These are phyloP conservation scores for Lepidurus apus DNA, from an alignment of 1,140 invertebrate genomes.

Conservation along the genomic window DNA sequence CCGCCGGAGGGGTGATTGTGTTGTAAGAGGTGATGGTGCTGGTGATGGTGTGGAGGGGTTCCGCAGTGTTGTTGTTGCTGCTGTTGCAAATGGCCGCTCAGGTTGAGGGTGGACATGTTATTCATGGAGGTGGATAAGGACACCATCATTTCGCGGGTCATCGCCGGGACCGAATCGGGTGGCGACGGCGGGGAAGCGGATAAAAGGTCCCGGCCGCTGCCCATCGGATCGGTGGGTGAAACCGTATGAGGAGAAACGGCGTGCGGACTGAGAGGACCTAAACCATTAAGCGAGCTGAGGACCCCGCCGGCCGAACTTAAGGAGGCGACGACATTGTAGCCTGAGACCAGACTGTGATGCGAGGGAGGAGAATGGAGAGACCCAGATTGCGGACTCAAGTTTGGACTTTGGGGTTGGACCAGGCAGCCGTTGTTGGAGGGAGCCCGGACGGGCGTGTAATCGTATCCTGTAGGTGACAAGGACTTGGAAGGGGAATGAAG, in stretches of 20 bases:
- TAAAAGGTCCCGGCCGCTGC: slow-evolving; percentile 38
- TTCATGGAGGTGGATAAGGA: slow-evolving; percentile 21
- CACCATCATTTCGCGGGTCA: slow-evolving; percentile 39
- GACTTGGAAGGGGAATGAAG: slow-evolving; percentile 77
- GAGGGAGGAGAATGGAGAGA: slow-evolving; percentile 51
- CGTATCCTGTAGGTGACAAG: slow-evolving; percentile 60
- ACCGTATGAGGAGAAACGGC: slow-evolving; percentile 40
- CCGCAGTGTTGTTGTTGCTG: slow-evolving; percentile 37
- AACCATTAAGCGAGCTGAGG: slow-evolving; percentile 51
- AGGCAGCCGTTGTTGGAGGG: slow-evolving; percentile 33
- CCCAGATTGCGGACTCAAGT: slow-evolving; percentile 48
- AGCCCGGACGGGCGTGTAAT: slow-evolving; percentile 44
- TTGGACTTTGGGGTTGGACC: slow-evolving; percentile 47
- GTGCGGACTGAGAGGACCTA: slow-evolving; percentile 50
- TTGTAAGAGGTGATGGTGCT: slow-evolving; percentile 42
- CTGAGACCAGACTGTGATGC: slow-evolving; percentile 44
- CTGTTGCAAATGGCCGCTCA: slow-evolving; percentile 46
- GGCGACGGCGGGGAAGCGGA: slow-evolving; percentile 44
- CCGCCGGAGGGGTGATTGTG: slow-evolving; percentile 41
- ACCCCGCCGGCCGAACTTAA: slow-evolving; percentile 39
- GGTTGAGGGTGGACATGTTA: slow-evolving; percentile 28
- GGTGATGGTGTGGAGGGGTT: slow-evolving; percentile 38
- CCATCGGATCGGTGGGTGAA: slow-evolving; percentile 36
- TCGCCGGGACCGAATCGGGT: slow-evolving; percentile 43
- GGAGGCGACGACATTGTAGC: slow-evolving; percentile 44